These are phyloP conservation scores for Paradoxurus hermaphroditus DNA, from an alignment of 2,113 vertebrate species.

Conservation along the genomic window DNA sequence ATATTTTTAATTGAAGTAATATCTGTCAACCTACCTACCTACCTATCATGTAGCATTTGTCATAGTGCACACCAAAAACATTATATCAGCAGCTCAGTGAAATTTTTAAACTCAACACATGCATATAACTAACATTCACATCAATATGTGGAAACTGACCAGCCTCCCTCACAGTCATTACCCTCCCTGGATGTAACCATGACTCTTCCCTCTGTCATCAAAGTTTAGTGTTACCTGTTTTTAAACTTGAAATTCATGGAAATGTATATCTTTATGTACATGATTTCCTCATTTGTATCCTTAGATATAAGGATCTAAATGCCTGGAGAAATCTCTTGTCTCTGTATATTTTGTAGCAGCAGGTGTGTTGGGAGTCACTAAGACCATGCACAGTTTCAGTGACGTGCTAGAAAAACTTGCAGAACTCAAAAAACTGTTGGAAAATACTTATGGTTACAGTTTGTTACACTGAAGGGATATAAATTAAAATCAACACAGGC, in stretches of 20 bases:
- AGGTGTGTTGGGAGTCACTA: background rate
- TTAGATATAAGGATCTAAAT: background rate
- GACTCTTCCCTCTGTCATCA: background rate
- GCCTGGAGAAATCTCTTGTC: background rate
- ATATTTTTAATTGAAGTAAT: background rate
- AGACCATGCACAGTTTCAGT: background rate
- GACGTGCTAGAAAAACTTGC: background rate
- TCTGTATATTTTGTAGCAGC: background rate
- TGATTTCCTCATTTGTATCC: background rate
- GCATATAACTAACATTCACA: background rate
- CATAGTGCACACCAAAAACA: background rate
- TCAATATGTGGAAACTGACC: background rate
- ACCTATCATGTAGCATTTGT: background rate
- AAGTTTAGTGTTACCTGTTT: background rate
- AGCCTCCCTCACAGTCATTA: background rate
- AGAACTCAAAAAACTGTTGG: background rate
- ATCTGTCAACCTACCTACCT: background rate
- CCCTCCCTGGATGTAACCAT: background rate
- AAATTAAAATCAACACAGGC: background rate
- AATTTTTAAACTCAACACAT: background rate
- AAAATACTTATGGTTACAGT: background rate
- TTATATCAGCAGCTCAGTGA: background rate
- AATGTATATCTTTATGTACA: background rate
- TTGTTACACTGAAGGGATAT: background rate
- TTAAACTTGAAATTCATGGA: background rate